Percentiles rank a stretch among this genome's conserved stretches.
phyloP scores from a whole-genome alignment of 2,888 invertebrate genomes.

The Amaurobius ferox region DNA sequence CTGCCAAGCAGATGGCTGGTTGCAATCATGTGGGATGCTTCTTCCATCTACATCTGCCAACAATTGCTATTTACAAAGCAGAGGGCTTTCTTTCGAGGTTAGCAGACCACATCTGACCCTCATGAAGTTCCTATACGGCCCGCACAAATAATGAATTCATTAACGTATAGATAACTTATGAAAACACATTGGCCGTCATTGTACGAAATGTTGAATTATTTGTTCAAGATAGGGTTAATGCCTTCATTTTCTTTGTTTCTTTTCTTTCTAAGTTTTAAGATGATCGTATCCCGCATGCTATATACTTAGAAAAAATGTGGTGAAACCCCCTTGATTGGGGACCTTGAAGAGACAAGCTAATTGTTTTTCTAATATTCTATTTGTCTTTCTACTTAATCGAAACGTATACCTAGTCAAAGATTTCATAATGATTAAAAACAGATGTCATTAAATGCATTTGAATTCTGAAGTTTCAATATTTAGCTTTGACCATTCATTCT shows the following conservation, averaged over 20 bases:
- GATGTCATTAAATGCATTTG: no score
- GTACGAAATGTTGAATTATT: not conserved
- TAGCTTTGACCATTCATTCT: no score
- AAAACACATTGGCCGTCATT: not conserved
- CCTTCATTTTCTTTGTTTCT: not conserved
- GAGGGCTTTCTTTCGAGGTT: not conserved
- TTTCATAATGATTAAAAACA: no score
- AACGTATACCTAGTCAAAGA: no score
- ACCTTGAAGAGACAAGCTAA: no score
- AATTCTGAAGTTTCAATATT: no score
- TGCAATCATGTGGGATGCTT: constrained; percentile 1
- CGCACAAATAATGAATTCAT: constrained; percentile 14
- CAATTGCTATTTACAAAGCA: not conserved
- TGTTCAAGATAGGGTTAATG: not conserved
- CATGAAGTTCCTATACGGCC: not conserved
- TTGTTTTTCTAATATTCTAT: no score
- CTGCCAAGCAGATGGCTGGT: constrained; percentile 1
- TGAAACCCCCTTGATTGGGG: no score
- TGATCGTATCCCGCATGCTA: not conserved
- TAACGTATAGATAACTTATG: not conserved
- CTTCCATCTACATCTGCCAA: constrained; percentile 2
- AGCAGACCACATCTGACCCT: constrained; percentile 12
- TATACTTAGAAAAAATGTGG: not conserved
- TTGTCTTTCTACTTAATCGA: no score
- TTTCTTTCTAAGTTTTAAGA: not conserved